Conservation (phyloP, 2,113 vertebrate species). For the Chauna torquata region DNA sequence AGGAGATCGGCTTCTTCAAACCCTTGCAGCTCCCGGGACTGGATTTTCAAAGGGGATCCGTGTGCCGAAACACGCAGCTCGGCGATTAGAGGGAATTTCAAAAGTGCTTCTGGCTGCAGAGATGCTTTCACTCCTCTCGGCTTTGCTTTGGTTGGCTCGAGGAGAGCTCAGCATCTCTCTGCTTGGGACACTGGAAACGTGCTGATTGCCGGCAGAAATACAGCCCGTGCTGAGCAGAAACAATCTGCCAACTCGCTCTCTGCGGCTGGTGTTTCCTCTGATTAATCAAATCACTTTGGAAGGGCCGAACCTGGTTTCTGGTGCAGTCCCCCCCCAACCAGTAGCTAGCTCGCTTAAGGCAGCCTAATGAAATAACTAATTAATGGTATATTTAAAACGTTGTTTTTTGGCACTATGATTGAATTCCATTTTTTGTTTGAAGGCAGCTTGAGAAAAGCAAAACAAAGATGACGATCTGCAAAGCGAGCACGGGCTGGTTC, state of each 20-base stretch:
- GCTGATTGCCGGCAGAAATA: not conserved
- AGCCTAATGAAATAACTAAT: constrained; percentile 65
- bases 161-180: not conserved
- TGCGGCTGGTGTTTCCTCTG: not conserved
- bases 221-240: not conserved
- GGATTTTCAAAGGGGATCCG: not conserved
- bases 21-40: not conserved
- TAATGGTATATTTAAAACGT: constrained; percentile 50
- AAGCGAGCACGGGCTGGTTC: not conserved
- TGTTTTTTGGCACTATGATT: constrained; percentile 33
- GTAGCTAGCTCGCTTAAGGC: constrained; percentile 34
- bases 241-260: not conserved
- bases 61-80: not conserved
- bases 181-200: not conserved
- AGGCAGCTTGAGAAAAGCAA: constrained; percentile 9
- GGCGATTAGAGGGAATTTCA: not conserved
- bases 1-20: not conserved
- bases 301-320: not conserved
- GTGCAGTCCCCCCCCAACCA: fast-evolving
- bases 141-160: fast-evolving
- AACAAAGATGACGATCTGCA: not conserved
- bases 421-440: constrained; percentile 39
- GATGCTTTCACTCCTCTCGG: not conserved
- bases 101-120: not conserved
- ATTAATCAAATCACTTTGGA: constrained; percentile 52